phyloP scores from a whole-genome alignment of 2,113 vertebrate species.

The Bos javanicus region DNA sequence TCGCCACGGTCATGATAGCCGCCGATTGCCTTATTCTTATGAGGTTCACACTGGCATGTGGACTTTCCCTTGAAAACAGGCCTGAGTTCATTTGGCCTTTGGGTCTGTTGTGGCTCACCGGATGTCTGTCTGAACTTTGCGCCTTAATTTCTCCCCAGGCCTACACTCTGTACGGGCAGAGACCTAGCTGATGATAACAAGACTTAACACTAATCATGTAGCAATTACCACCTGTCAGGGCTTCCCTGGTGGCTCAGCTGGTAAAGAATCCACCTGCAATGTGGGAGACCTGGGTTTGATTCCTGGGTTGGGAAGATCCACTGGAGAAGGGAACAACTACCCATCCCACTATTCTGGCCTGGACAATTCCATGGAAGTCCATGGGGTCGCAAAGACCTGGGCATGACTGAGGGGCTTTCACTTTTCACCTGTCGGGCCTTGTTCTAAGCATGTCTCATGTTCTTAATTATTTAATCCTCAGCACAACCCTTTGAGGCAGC shows the following conservation, averaged over 20 bases:
- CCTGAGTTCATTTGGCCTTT: not conserved
- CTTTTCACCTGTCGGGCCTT: not conserved
- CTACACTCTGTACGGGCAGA: not conserved
- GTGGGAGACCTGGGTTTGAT: not conserved
- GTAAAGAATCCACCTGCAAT: not conserved
- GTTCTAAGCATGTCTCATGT: not conserved
- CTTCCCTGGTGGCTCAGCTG: not conserved
- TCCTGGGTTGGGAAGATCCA: not conserved
- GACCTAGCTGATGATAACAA: not conserved
- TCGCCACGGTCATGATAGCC: not conserved
- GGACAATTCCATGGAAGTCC: not conserved
- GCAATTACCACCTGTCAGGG: not conserved
- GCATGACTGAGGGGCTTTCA: not conserved
- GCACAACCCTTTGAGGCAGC: not conserved
- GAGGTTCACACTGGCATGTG: not conserved
- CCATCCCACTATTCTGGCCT: not conserved
- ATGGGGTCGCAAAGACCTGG: not conserved
- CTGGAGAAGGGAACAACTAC: not conserved
- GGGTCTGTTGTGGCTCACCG: not conserved
- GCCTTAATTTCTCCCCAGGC: not conserved
- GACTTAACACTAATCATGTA: fast-evolving
- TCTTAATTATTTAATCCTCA: not conserved
- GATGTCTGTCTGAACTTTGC: not conserved
- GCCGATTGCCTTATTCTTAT: fast-evolving
- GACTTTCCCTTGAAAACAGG: not conserved